A percentile compares a stretch with the other conserved stretches of the same genome.
phyloP scores from a whole-genome alignment of 2,113 vertebrate species.

The Pungitius pungitius region DNA sequence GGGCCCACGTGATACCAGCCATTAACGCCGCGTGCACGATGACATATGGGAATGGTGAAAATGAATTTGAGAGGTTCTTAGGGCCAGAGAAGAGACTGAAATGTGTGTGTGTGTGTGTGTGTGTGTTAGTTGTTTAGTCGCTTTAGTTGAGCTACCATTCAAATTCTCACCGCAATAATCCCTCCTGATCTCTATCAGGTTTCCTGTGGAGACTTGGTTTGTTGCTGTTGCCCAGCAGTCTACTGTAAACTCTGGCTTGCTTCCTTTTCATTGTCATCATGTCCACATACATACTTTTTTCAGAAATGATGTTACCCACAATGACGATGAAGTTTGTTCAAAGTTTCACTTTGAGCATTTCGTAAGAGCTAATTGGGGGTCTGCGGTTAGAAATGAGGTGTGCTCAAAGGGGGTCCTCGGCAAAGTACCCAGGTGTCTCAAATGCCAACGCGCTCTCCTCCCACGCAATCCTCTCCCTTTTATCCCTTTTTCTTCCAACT shows the following conservation, averaged over 20 bases:
- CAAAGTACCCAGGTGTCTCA: background rate
- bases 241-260: conserved; percentile 15
- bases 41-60: conserved; percentile 12
- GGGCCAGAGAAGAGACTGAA: conserved; percentile 41
- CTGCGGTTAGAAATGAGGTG: background rate
- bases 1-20: conserved; percentile 20
- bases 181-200: conserved; percentile 34
- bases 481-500: conserved; percentile 11
- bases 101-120: background rate
- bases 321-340: conserved; percentile 13
- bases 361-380: background rate
- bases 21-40: conserved; percentile 1
- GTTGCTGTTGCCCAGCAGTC: conserved; percentile 26
- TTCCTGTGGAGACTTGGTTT: conserved; percentile 41
- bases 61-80: conserved; percentile 47
- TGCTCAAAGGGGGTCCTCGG: background rate
- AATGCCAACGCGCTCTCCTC: conserved; percentile 1
- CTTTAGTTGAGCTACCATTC: conserved; percentile 10
- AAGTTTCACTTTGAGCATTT: conserved; percentile 1
- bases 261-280: background rate
- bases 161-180: conserved; percentile 19
- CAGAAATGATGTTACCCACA: background rate
- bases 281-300: background rate
- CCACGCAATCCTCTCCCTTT: background rate
- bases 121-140: background rate